phyloP scores from a whole-genome alignment of 2,888 invertebrate species.

The Dascillus cervinus region DNA sequence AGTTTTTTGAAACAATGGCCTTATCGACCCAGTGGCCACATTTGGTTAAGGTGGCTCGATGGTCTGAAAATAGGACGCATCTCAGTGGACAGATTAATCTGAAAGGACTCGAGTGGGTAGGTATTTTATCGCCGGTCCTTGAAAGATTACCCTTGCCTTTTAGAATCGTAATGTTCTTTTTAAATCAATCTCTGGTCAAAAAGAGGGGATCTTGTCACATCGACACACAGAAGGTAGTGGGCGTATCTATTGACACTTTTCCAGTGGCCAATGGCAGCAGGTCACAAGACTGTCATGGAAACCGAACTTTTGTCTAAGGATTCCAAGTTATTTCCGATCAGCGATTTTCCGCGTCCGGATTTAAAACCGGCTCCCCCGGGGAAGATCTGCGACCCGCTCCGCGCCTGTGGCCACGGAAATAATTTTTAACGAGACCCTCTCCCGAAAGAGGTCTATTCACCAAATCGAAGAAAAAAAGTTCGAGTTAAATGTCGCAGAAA shows the following conservation, averaged over 20 bases:
- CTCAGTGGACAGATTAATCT: no score
- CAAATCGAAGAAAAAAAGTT: conserved; percentile 1
- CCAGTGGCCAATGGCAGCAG: conserved; percentile 29
- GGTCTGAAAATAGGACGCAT: no score
- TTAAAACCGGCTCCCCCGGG: no score
- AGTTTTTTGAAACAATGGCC: no score
- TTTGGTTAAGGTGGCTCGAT: no score
- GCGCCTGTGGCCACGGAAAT: no score
- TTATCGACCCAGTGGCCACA: no score
- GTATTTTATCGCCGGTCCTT: background rate
- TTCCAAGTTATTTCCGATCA: conserved; percentile 20
- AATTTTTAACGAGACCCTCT: no score
- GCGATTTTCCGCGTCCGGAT: conserved; percentile 10
- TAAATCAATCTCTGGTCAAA: conserved; percentile 9
- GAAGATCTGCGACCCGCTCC: no score
- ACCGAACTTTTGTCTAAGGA: conserved; percentile 28
- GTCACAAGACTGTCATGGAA: conserved; percentile 28
- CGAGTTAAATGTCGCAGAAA: conserved; percentile 4
- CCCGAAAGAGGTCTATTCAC: background rate
- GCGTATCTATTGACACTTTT: conserved; percentile 30
- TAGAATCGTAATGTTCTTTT: background rate
- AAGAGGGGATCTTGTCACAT: conserved; percentile 18
- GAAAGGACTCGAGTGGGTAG: no score
- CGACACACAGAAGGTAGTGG: conserved; percentile 18
- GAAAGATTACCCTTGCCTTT: background rate